Conservation (phyloP, 2,113 vertebrate genomes). For the Mus musculus region DNA sequence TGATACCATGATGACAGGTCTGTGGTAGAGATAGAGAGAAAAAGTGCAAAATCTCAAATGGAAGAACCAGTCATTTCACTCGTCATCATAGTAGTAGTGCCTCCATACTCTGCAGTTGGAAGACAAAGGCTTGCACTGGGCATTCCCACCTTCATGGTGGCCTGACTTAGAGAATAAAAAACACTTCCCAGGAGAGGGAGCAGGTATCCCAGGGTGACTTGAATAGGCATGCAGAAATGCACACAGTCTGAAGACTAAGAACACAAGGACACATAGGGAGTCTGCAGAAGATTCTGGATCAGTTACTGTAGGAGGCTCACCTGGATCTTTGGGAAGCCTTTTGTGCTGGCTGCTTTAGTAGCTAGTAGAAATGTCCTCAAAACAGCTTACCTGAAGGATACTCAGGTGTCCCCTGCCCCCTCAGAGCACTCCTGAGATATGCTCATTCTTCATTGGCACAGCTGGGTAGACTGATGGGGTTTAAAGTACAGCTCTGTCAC, state of each 20-base stretch:
- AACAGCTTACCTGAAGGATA: background rate
- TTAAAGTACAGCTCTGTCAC: background rate
- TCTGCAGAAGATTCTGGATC: background rate
- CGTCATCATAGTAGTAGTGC: background rate
- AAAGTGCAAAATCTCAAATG: background rate
- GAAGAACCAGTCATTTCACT: background rate
- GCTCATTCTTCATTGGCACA: background rate
- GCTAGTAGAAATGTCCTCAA: background rate
- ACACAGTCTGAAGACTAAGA: background rate
- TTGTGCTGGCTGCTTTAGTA: background rate
- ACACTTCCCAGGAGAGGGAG: background rate
- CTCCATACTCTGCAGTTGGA: background rate
- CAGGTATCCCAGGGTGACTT: background rate
- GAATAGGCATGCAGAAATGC: background rate
- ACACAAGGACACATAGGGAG: background rate
- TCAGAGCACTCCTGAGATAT: background rate
- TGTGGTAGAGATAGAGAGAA: background rate
- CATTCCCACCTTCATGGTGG: background rate
- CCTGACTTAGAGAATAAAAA: background rate
- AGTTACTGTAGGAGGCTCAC: background rate
- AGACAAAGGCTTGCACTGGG: background rate
- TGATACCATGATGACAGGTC: background rate
- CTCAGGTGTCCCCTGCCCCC: background rate
- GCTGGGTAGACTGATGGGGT: fast-evolving
- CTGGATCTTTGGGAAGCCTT: no score